phyloP scores from a whole-genome alignment of 1,140 invertebrate species.

The Neodiprion lecontei region DNA sequence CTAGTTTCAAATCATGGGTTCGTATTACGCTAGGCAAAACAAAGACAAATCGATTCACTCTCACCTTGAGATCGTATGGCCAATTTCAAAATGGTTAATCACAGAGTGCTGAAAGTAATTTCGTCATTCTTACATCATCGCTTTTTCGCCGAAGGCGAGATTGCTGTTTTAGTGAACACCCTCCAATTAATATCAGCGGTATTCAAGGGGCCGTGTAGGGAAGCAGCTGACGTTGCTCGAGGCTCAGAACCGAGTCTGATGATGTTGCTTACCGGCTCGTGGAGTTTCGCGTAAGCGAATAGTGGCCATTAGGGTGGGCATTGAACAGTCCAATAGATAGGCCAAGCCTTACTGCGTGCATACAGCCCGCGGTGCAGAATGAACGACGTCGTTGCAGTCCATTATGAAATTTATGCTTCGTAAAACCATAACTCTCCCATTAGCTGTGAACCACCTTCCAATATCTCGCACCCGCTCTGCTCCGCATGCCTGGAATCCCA shows the following conservation, averaged over 20 bases:
- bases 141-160: too few relatives aligned
- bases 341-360: not conserved
- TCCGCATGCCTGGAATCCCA: not conserved
- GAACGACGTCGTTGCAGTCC: constrained; percentile 13
- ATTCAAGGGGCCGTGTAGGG: not conserved
- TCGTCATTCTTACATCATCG: too few relatives aligned
- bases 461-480: constrained; percentile 36
- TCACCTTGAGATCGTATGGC: too few relatives aligned
- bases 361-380: not conserved
- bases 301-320: not conserved
- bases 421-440: constrained; percentile 47
- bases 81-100: too few relatives aligned
- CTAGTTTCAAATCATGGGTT: too few relatives aligned
- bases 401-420: constrained; percentile 46
- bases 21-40: too few relatives aligned
- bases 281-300: not conserved
- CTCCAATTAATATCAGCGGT: too few relatives aligned
- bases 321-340: not conserved
- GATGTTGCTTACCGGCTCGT: not conserved
- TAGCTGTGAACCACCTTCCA: constrained; percentile 47
- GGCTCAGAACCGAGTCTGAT: not conserved
- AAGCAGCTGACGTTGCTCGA: not conserved
- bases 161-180: too few relatives aligned
- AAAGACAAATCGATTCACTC: too few relatives aligned
- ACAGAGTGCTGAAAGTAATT: too few relatives aligned